Evolutionary conservation across 1,140 invertebrate species (phyloP).

Genomic region (Ruditapes philippinarum): DNA sequence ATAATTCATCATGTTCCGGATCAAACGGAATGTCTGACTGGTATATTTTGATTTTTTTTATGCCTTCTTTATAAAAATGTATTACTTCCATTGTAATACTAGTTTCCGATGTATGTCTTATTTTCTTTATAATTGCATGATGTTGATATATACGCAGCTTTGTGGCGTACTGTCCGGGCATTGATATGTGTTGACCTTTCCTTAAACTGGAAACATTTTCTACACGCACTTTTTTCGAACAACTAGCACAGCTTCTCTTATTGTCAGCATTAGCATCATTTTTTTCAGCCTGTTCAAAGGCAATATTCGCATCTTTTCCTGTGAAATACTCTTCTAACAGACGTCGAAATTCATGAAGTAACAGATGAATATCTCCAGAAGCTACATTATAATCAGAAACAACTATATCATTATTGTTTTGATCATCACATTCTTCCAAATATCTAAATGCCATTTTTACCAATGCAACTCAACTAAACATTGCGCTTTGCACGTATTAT

Average conservation of each 20-base stretch:
- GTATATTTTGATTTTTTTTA: not conserved
- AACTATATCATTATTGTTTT: no score
- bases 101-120: not conserved
- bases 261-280: not conserved
- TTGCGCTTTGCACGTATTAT: no score
- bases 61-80: conserved; percentile 10
- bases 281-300: not conserved
- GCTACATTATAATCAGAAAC: no score
- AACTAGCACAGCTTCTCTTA: conserved; percentile 29
- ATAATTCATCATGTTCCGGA: conserved; percentile 14
- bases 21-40: conserved; percentile 4
- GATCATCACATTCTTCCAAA: no score
- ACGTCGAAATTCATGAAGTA: not conserved
- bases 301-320: not conserved
- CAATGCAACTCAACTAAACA: no score
- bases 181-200: conserved; percentile 56
- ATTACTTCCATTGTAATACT: not conserved
- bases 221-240: conserved; percentile 2
- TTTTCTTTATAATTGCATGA: conserved; percentile 39
- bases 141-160: conserved; percentile 1
- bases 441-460: no score
- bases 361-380: no score
- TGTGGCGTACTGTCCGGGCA: not conserved
- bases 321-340: not conserved
- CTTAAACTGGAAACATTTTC: no score